Evolutionary conservation across 2,797 vertebrate species (phyloP).

Genomic region (Mionectes olivaceus): DNA sequence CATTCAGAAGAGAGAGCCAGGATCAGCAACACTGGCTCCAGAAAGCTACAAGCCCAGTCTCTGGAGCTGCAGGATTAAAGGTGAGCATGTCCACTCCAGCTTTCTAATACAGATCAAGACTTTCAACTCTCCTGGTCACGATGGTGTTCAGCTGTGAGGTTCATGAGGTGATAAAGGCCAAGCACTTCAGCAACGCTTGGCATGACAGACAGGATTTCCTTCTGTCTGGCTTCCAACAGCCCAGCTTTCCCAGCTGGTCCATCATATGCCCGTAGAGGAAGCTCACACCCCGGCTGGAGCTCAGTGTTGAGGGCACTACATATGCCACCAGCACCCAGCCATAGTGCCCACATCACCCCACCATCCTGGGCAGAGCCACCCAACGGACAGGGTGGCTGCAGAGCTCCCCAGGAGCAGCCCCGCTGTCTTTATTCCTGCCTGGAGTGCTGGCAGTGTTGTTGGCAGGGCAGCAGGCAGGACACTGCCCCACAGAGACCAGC

Average conservation of each 20-base stretch:
- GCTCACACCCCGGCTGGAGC: not conserved
- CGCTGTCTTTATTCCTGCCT: rapidly evolving
- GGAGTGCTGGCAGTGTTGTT: rapidly evolving
- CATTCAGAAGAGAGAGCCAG: not conserved
- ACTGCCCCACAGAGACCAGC: not conserved
- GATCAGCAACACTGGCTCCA: not conserved
- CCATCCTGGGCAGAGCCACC: not conserved
- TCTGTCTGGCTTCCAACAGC: rapidly evolving
- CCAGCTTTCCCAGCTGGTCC: not conserved
- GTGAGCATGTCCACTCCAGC: not conserved
- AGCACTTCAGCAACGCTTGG: not conserved
- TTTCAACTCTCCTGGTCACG: not conserved
- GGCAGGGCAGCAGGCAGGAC: not conserved
- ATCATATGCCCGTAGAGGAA: not conserved
- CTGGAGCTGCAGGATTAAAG: not conserved
- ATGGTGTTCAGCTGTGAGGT: rapidly evolving
- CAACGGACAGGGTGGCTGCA: not conserved
- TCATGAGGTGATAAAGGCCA: not conserved
- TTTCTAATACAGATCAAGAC: not conserved
- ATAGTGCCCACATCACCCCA: not conserved
- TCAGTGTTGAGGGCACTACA: rapidly evolving
- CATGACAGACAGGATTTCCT: not conserved
- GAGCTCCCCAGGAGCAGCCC: not conserved
- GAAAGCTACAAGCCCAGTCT: not conserved
- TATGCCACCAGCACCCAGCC: not conserved